phyloP scores from a whole-genome alignment of 2,888 invertebrate genomes.

The Tromatobia lineatoria region DNA sequence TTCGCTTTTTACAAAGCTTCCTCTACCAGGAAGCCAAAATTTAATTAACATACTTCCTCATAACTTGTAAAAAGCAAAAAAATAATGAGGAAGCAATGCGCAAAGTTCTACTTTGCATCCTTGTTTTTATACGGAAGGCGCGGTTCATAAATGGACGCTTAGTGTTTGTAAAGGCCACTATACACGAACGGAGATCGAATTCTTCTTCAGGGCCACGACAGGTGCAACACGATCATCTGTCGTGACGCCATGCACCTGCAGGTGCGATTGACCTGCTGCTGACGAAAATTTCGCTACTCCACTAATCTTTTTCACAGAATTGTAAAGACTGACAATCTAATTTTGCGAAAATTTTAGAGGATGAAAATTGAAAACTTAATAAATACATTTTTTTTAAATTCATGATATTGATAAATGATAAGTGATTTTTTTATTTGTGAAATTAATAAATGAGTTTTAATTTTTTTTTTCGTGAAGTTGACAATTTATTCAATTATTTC shows the following conservation, averaged over 20 bases:
- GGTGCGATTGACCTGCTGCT: constrained; percentile 41
- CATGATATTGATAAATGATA: too few relatives aligned
- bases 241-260: constrained; percentile 30
- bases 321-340: background rate
- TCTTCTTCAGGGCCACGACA: constrained; percentile 51
- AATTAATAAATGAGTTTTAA: too few relatives aligned
- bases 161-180: background rate
- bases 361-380: background rate
- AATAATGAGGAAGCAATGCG: too few relatives aligned
- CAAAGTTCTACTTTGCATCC: too few relatives aligned
- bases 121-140: constrained; percentile 21
- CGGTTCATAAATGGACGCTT: constrained; percentile 42
- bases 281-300: background rate
- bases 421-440: too few relatives aligned
- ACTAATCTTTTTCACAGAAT: background rate
- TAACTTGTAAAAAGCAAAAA: too few relatives aligned
- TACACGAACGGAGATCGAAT: constrained; percentile 18
- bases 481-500: too few relatives aligned
- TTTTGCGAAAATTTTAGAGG: background rate
- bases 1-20: too few relatives aligned
- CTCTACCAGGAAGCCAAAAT: too few relatives aligned
- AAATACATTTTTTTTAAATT: too few relatives aligned
- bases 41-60: too few relatives aligned
- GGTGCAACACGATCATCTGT: constrained; percentile 46
- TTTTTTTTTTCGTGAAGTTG: too few relatives aligned